These are phyloP conservation scores for Danio jaintianensis DNA, from an alignment of 2,797 vertebrate species.

Conservation along the genomic window DNA sequence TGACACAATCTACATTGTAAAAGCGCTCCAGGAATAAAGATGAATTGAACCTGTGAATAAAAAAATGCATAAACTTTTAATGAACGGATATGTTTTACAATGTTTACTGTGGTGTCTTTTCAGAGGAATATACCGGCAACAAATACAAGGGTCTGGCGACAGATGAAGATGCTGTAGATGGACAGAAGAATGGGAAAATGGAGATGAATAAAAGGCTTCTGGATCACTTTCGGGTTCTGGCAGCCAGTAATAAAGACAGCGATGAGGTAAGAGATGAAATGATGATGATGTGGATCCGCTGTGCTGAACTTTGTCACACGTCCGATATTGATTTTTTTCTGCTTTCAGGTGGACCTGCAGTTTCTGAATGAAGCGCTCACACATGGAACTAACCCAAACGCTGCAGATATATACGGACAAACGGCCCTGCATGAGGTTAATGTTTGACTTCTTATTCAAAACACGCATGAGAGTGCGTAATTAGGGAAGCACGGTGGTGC, in stretches of 20 bases:
- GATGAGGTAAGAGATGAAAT: conserved; percentile 64
- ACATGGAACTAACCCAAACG: conserved; percentile 68
- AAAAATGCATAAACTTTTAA: no score
- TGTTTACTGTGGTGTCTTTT: background rate
- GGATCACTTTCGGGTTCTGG: conserved; percentile 73
- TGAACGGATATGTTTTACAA: no score
- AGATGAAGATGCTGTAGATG: conserved; percentile 62
- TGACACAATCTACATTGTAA: no score
- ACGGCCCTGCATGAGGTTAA: conserved; percentile 71
- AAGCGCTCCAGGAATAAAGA: no score
- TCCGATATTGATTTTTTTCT: conserved; percentile 19
- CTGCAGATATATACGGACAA: conserved; percentile 69
- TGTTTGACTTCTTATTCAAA: background rate
- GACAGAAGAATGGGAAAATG: conserved; percentile 18
- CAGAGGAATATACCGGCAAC: conserved; percentile 55
- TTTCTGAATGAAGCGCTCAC: conserved; percentile 61
- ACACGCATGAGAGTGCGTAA: no score
- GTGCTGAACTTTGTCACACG: conserved; percentile 6
- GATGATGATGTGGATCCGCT: background rate
- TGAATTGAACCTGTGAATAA: no score
- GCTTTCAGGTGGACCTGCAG: conserved; percentile 63
- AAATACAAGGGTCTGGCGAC: conserved; percentile 70
- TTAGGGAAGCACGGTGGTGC: no score
- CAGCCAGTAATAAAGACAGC: conserved; percentile 64
- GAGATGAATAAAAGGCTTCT: conserved; percentile 63